A percentile compares a stretch with the other conserved stretches of the same genome.
phyloP scores from a whole-genome alignment of 1,140 invertebrate species.

The Penaeus indicus region DNA sequence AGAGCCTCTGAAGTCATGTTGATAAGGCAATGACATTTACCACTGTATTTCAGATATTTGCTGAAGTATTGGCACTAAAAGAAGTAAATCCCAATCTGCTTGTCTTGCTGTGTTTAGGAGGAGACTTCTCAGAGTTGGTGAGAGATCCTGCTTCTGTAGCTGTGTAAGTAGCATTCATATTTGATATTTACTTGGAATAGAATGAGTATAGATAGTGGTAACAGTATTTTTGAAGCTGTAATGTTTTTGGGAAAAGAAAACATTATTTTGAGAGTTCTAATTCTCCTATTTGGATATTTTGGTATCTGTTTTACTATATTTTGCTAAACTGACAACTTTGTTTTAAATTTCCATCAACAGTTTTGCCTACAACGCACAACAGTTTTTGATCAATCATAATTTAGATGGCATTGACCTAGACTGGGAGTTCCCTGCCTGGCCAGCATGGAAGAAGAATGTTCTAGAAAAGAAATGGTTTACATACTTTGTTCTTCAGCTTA shows the following conservation, averaged over 20 bases:
- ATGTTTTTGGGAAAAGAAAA: neutral
- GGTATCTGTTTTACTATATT: neutral
- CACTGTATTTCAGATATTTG: constrained; percentile 70
- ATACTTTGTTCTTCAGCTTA: constrained; percentile 56
- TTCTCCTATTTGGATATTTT: neutral
- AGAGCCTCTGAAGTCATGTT: no score
- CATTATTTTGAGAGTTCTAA: neutral
- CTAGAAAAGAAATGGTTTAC: constrained; percentile 38
- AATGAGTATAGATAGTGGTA: neutral
- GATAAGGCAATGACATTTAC: no score
- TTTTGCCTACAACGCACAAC: constrained; percentile 62
- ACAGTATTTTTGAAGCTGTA: neutral
- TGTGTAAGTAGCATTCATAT: constrained; percentile 24
- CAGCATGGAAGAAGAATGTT: constrained; percentile 16
- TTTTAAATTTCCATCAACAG: constrained; percentile 7
- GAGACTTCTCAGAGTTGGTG: constrained; percentile 69
- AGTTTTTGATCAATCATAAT: constrained; percentile 37
- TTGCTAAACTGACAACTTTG: neutral
- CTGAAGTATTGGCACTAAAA: constrained; percentile 76
- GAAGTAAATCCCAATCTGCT: constrained; percentile 79
- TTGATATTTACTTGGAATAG: neutral
- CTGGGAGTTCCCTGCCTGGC: constrained; percentile 63
- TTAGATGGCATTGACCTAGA: constrained; percentile 63
- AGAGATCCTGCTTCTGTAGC: constrained; percentile 40
- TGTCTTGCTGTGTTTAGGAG: constrained; percentile 84